Percentiles rank a stretch among this genome's conserved stretches.
These are phyloP conservation scores for Tholera decimalis DNA, from an alignment of 2,888 invertebrate species.

Conservation along the genomic window DNA sequence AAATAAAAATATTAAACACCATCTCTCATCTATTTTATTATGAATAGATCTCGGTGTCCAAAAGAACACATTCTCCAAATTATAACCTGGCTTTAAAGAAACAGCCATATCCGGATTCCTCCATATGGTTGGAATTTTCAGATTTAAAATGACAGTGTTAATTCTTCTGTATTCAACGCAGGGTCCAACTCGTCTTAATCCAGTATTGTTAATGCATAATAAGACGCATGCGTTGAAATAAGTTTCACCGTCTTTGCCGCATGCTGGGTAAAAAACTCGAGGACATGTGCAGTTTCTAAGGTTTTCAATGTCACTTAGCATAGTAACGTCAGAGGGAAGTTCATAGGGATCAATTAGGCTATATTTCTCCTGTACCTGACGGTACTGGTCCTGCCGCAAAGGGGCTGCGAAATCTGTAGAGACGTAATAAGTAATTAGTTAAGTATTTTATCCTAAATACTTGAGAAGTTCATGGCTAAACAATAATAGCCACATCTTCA, in stretches of 20 bases:
- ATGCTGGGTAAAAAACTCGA: conserved; percentile 70
- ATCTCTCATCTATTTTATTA: background rate
- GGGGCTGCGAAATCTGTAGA: background rate
- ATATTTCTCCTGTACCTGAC: fast-evolving
- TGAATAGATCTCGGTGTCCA: background rate
- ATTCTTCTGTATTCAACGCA: conserved; percentile 69
- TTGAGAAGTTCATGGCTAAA: too few relatives aligned
- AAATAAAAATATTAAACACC: background rate
- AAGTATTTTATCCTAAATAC: too few relatives aligned
- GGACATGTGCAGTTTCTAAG: conserved; percentile 60
- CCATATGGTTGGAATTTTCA: conserved; percentile 33
- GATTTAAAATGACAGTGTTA: fast-evolving
- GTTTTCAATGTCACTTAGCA: background rate
- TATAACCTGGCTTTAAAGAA: background rate
- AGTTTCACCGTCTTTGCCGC: conserved; percentile 61
- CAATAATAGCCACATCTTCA: too few relatives aligned
- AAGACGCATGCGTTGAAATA: conserved; percentile 72
- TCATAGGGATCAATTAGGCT: conserved; percentile 35
- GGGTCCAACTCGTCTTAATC: conserved; percentile 57
- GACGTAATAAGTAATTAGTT: background rate
- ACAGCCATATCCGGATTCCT: fast-evolving
- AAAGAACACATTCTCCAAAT: background rate
- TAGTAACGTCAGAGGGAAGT: background rate
- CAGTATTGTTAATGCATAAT: conserved; percentile 57
- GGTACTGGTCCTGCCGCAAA: background rate